A percentile compares a stretch with the other conserved stretches of the same genome.
These are phyloP conservation scores for Neosilurus mollespiculum DNA, from an alignment of 2,797 vertebrate genomes.

Conservation along the genomic window DNA sequence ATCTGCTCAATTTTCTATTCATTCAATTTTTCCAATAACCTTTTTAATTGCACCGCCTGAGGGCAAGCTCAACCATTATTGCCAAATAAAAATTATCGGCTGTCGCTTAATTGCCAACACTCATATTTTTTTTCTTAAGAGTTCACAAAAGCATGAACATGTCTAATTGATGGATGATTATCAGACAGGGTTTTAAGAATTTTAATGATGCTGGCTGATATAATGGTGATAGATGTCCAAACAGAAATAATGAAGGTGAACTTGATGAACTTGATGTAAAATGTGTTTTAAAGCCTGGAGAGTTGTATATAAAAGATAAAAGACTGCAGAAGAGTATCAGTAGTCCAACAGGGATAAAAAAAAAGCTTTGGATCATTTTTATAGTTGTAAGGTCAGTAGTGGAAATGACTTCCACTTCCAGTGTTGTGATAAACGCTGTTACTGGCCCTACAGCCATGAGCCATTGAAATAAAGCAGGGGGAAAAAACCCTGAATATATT, in stretches of 20 bases:
- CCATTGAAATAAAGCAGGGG: not conserved
- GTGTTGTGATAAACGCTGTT: constrained; percentile 6
- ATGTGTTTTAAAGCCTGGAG: not conserved
- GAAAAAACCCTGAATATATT: constrained; percentile 16
- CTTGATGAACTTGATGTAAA: not conserved
- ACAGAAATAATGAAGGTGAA: not conserved
- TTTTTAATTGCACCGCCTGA: constrained; percentile 21
- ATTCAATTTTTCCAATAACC: constrained; percentile 11
- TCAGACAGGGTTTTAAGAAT: constrained; percentile 1
- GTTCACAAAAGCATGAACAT: constrained; percentile 20
- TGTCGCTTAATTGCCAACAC: constrained; percentile 12
- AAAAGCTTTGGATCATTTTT: not conserved
- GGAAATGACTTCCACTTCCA: constrained; percentile 13
- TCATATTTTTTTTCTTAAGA: not conserved
- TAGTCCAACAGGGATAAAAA: not conserved
- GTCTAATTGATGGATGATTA: constrained; percentile 25
- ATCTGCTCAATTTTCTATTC: not conserved
- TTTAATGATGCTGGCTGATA: constrained; percentile 20
- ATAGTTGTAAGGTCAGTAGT: constrained; percentile 16
- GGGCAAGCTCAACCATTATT: constrained; percentile 16
- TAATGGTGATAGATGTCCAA: not conserved
- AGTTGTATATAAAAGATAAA: not conserved
- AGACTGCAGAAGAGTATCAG: not conserved
- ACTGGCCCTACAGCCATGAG: not conserved
- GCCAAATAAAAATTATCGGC: constrained; percentile 20